Base-by-base conservation (phyloP, 1,140 invertebrate species). In the Mya arenaria region DNA sequence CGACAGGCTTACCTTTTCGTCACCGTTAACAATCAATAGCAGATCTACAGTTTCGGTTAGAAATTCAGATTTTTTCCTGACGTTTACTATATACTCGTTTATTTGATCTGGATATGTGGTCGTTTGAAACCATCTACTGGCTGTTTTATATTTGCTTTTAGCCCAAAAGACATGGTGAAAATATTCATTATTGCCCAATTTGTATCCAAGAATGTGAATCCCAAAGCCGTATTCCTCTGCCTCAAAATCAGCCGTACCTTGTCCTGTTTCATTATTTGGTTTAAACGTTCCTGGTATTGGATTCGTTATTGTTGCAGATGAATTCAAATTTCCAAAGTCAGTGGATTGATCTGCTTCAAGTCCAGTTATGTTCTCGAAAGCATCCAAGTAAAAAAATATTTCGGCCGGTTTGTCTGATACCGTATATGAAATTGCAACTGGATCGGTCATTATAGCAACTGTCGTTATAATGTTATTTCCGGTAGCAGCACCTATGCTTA, bases 111-210 rank as follows among this genome's bases (percentile, higher is more conserved):
- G 32, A 58, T 73, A 30, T 34, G 39, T 55, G 34, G 48, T 28
- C 17, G 56, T 5, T 10, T 52, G 48, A 36, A 56, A 73, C 69
- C 69, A 73, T 2, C 32, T 52, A 30, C 39, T 48, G 23, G 56
- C 30, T 23, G 28, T 32, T 0, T 48, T 58, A 23, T 55, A 58
- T 32, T 73, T 73, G 56, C 52, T 73, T 25, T 52, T 8, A 36
- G 69, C 69, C 69, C 69, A 73, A 37, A 73, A 73, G 4, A 58
- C 15, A 60, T 73, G 48, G 25, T 73, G 32, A 34, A 36, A 60
- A 23, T 23, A 6, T 36, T 58, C 58, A 73, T 73, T 73, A n/a
- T 4, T 23, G 30, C 30, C 52, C 4, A 52, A n/a, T 36, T 37
- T 58, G 30, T 73, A 73, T n/a, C 69, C 69, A 1, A 73, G 36